phyloP scores from a whole-genome alignment of 2,113 vertebrate genomes.

The Beaufortia kweichowensis region DNA sequence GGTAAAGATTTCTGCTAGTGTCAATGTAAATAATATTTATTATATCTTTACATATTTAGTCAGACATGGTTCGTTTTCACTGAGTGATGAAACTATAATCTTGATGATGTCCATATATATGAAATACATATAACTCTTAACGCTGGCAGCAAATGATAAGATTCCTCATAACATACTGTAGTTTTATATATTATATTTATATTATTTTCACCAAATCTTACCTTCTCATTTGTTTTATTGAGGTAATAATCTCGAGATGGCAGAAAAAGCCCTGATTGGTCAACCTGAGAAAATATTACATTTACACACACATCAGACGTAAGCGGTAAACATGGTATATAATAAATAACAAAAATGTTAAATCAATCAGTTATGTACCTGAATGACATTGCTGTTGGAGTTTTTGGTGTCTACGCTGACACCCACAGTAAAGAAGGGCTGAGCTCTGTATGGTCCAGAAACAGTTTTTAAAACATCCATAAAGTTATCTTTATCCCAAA shows the following conservation, averaged over 20 bases:
- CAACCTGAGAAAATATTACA: slow-evolving; percentile 77
- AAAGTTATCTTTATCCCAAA: slow-evolving; percentile 92
- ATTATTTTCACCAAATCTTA: too few species aligned
- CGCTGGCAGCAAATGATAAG: too few species aligned
- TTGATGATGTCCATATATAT: too few species aligned
- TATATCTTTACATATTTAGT: too few species aligned
- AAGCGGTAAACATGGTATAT: neutral
- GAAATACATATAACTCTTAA: too few species aligned
- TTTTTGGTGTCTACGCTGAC: slow-evolving; percentile 92
- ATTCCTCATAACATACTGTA: too few species aligned
- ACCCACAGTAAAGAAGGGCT: slow-evolving; percentile 90
- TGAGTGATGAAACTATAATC: too few species aligned
- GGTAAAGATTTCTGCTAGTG: too few species aligned
- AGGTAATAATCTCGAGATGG: slow-evolving; percentile 97
- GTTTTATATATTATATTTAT: too few species aligned
- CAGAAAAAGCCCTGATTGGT: slow-evolving; percentile 93
- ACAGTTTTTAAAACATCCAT: slow-evolving; percentile 93
- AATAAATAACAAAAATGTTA: neutral
- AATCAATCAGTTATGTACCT: slow-evolving; percentile 73
- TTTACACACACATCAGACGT: slow-evolving; percentile 23
- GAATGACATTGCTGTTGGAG: slow-evolving; percentile 96
- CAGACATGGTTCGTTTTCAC: too few species aligned
- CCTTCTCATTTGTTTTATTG: slow-evolving; percentile 96
- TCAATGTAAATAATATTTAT: too few species aligned
- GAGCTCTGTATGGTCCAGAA: slow-evolving; percentile 88